Evolutionary conservation across 2,797 vertebrate genomes (phyloP).

Genomic region (Helicolenus hilgendorfi): DNA sequence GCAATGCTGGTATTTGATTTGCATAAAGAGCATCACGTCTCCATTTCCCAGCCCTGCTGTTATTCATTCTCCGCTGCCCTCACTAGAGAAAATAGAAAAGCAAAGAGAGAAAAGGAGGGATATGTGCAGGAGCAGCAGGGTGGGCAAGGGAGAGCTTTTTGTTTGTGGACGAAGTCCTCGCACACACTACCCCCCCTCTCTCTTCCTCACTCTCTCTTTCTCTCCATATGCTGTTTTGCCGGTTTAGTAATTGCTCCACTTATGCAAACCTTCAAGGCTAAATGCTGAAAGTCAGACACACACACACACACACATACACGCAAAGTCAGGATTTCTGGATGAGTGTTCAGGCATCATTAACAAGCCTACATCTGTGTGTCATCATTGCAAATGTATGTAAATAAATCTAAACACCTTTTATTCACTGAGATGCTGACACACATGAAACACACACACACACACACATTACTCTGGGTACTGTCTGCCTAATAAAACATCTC

Average conservation of each 20-base stretch:
- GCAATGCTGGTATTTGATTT: slow-evolving; percentile 74
- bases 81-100: slow-evolving; percentile 42
- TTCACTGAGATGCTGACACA: neutral
- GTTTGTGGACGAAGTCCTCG: neutral
- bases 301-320: neutral
- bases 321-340: neutral
- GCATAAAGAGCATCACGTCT: slow-evolving; percentile 73
- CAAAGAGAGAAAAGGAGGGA: slow-evolving; percentile 16
- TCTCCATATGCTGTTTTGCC: slow-evolving; percentile 63
- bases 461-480: neutral
- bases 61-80: slow-evolving; percentile 63
- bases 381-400: slow-evolving; percentile 23
- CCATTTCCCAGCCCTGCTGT: slow-evolving; percentile 76
- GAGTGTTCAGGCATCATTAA: slow-evolving; percentile 33
- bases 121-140: neutral
- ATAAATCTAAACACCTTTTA: slow-evolving; percentile 25
- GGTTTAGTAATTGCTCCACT: slow-evolving; percentile 58
- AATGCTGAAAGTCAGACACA: slow-evolving; percentile 21
- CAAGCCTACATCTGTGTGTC: slow-evolving; percentile 28
- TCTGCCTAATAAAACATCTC: slow-evolving; percentile 2
- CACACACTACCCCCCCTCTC: no score
- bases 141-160: neutral
- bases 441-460: neutral
- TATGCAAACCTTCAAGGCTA: slow-evolving; percentile 57
- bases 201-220: neutral